Percentiles rank a stretch among this genome's conserved stretches.
Conservation (phyloP, 2,797 vertebrate genomes). For the Nasua narica region DNA sequence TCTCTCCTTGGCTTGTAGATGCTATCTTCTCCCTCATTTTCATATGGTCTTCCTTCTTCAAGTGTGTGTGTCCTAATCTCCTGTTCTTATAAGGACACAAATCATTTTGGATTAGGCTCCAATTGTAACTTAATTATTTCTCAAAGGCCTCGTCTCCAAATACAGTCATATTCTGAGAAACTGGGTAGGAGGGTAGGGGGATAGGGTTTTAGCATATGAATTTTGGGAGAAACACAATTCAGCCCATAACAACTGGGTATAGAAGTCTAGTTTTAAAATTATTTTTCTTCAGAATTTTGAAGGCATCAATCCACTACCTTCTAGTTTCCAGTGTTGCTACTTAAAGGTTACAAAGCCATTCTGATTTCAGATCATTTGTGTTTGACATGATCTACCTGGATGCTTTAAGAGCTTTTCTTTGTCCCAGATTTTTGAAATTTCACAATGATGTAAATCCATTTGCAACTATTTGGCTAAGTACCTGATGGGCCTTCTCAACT, state of each 20-base stretch:
- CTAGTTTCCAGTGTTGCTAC: not conserved
- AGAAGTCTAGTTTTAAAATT: not conserved
- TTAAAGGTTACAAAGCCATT: not conserved
- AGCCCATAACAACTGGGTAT: not conserved
- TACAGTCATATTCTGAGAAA: not conserved
- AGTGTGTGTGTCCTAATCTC: not conserved
- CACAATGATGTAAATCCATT: not conserved
- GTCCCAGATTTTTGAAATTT: not conserved
- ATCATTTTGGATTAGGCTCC: not conserved
- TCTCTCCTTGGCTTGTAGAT: not conserved
- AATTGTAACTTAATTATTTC: not conserved
- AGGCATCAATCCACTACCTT: not conserved
- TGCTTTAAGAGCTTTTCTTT: not conserved
- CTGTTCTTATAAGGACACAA: not conserved
- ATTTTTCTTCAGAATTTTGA: not conserved
- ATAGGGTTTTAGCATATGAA: not conserved
- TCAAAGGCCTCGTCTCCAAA: not conserved
- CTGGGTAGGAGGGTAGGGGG: too few species aligned
- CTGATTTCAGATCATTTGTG: not conserved
- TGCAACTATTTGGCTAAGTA: not conserved
- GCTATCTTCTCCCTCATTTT: not conserved
- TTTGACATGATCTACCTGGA: not conserved
- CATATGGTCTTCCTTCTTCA: not conserved
- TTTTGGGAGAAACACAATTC: not conserved
- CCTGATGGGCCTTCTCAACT: not conserved